Evolutionary conservation across 2,888 invertebrate species (phyloP), one percentile per base, ranked within the genome.

Genomic region (Aricia artaxerxes): DNA sequence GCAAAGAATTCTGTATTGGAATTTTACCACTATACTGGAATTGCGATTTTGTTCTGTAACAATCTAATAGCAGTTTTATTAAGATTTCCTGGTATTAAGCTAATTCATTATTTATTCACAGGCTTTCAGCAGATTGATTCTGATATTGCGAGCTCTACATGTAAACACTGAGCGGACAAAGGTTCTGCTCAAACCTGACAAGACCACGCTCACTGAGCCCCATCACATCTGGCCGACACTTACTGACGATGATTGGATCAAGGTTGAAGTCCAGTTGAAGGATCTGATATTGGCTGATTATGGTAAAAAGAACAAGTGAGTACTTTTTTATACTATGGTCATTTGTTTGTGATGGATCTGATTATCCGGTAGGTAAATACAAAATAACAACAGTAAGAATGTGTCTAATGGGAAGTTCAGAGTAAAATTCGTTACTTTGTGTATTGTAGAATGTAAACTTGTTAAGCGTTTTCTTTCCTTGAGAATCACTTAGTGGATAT

Each of bases 171-270:
- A 99, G 90, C 96, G 99, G 79, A 99, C 99, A 0, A 99, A 99
- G 91, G 99, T 99, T 11, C 97, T 99, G 78, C 95, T 99, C 79
- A 99, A 99, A 90, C 99, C 99, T 0, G 99, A 99, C 90, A 99
- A 99, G 92, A 99, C 99, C 0, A 99, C 99, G 0, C 97, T 99
- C 78, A 99, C 99, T 0, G 99, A 99, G 91, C 97, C 99, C 0
- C 99, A 99, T 95, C 99, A 99, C 91, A 99, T 99, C 91, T 99
- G 99, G 99, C 99, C 99, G 0, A 98, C 99, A 0, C 95, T 99
- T 6, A 96, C 97, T 0, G 99, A 99, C 87, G 99, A 99, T 86
- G 99, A 99, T 93, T 99, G 99, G 99, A 99, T 99, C 89, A 99
- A 99, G 92, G 99, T 99, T 73, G 99, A 99, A 92, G 98, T 99